phyloP scores from a whole-genome alignment of 2,888 invertebrate species.

The Chesias legatella region DNA sequence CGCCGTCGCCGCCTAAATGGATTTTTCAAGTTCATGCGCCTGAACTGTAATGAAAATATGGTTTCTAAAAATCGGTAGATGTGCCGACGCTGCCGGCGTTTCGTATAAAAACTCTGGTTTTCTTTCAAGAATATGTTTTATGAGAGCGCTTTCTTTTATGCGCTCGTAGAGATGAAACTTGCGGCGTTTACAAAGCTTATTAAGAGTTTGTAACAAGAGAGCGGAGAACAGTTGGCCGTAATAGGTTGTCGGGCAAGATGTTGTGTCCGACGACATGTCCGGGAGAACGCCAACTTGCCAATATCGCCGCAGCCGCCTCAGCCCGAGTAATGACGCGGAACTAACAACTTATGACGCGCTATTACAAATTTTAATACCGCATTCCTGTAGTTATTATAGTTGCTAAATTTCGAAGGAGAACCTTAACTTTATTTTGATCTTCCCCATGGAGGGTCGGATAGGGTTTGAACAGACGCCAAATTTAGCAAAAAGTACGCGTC shows the following conservation, averaged over 20 bases:
- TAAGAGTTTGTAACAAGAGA: conserved; percentile 52
- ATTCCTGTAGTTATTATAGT: conserved; percentile 19
- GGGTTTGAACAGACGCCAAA: too few relatives aligned
- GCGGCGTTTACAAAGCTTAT: conserved; percentile 43
- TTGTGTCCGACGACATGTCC: conserved; percentile 60
- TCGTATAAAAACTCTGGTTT: conserved; percentile 16
- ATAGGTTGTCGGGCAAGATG: conserved; percentile 75
- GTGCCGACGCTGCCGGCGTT: conserved; percentile 22
- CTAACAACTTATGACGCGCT: conserved; percentile 52
- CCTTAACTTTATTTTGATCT: neutral
- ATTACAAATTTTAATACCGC: conserved; percentile 44
- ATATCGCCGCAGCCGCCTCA: conserved; percentile 56
- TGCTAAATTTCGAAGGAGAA: conserved; percentile 3
- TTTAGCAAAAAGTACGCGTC: too few relatives aligned
- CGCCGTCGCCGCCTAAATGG: conserved; percentile 57
- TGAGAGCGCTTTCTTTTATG: conserved; percentile 26
- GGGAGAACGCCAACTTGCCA: conserved; percentile 66
- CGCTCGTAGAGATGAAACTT: conserved; percentile 29
- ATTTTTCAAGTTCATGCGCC: conserved; percentile 59
- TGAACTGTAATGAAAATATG: conserved; percentile 29
- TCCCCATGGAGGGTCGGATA: too few relatives aligned
- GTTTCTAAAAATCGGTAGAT: conserved; percentile 19
- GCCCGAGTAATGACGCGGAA: conserved; percentile 60
- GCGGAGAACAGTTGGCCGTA: conserved; percentile 64
- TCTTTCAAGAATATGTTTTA: conserved; percentile 25